Percentiles rank a stretch among this genome's conserved stretches.
Evolutionary conservation across 37 sponge, comb jelly and placozoan genomes (phyloP).

Genomic region (Cladorhizidae sp.): DNA sequence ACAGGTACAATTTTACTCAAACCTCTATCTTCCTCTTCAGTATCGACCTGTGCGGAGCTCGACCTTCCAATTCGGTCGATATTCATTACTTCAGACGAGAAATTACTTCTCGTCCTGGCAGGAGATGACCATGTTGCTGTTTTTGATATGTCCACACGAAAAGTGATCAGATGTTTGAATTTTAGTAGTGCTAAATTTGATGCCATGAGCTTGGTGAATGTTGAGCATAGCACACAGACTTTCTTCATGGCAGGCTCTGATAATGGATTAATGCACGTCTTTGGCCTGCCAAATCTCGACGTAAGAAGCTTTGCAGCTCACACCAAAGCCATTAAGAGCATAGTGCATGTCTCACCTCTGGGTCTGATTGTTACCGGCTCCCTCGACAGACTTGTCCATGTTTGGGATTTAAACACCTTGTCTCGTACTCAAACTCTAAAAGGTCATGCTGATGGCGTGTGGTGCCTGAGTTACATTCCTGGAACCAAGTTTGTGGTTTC

Average conservation of each 20-base stretch:
- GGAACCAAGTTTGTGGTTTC: constrained; percentile 17
- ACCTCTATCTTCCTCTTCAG: neutral
- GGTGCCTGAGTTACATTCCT: constrained; percentile 31
- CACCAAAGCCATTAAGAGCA: constrained; percentile 40
- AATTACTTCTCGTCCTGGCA: neutral
- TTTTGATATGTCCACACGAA: neutral
- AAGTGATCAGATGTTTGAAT: neutral
- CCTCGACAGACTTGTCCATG: constrained; percentile 28
- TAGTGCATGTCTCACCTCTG: neutral
- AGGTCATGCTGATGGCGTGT: constrained; percentile 52
- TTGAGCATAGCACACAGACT: neutral
- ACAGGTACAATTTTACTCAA: neutral
- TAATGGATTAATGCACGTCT: constrained; percentile 17
- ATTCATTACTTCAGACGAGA: neutral
- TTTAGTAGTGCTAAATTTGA: neutral
- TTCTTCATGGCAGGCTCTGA: constrained; percentile 34
- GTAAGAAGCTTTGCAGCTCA: constrained; percentile 21
- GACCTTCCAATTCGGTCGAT: neutral
- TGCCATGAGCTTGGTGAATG: neutral
- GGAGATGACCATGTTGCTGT: neutral
- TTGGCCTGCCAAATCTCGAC: constrained; percentile 15
- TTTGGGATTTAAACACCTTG: constrained; percentile 43
- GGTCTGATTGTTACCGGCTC: constrained; percentile 35
- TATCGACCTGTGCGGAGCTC: too few species aligned
- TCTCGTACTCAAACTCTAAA: constrained; percentile 2